Conservation (phyloP, 2,888 invertebrate species). For the Xestoiulus laeticollis region DNA sequence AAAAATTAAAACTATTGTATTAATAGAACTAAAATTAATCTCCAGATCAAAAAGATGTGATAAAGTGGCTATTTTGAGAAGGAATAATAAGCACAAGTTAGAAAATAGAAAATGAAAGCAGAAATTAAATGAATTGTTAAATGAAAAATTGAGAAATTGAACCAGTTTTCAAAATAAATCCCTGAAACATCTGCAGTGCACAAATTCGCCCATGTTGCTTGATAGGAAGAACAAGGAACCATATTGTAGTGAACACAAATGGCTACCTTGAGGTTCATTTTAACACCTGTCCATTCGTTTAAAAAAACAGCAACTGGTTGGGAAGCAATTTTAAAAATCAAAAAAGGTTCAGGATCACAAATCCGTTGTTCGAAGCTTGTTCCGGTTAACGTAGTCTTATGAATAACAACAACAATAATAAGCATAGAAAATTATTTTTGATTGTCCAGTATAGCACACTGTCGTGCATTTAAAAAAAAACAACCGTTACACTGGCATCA, state of each 20-base stretch:
- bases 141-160: not conserved
- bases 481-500: not conserved
- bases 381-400: not conserved
- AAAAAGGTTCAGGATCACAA: not conserved
- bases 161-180: not conserved
- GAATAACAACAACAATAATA: conserved; percentile 37
- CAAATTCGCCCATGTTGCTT: not conserved
- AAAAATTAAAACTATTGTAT: not conserved
- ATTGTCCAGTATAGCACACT: not conserved
- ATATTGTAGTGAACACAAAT: not conserved
- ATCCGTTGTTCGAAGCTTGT: not conserved
- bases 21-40: not conserved
- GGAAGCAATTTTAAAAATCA: not conserved
- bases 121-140: not conserved
- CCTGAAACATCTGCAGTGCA: not conserved
- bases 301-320: not conserved
- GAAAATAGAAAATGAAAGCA: conserved; percentile 14
- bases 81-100: not conserved
- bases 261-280: not conserved
- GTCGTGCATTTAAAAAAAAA: not conserved
- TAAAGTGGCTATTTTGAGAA: not conserved
- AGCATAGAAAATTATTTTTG: conserved; percentile 13
- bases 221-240: not conserved
- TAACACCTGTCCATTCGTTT: not conserved
- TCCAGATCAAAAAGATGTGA: not conserved